Evolutionary conservation across 35 echinoderm and acorn worm species (phyloP).

Genomic region (Heliocidaris erythrogramma): DNA sequence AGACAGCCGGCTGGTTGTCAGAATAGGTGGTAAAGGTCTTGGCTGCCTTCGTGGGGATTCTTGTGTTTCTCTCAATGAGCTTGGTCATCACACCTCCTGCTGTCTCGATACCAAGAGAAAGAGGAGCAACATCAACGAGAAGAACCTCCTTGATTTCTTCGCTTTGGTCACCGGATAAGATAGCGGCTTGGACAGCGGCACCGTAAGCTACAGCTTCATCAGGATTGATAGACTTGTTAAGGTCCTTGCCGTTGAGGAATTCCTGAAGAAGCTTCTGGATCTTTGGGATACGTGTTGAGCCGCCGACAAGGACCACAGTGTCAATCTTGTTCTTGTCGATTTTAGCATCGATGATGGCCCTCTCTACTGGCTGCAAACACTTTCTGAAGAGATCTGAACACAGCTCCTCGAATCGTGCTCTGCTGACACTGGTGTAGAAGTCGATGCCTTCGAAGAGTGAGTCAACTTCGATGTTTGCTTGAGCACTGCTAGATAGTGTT

Average conservation of each 20-base stretch:
- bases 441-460: slow-evolving; percentile 71
- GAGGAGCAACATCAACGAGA: slow-evolving; percentile 48
- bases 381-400: slow-evolving; percentile 65
- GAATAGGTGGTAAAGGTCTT: slow-evolving; percentile 65
- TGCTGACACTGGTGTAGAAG: slow-evolving; percentile 57
- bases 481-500: slow-evolving; percentile 63
- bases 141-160: slow-evolving; percentile 77
- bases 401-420: slow-evolving; percentile 78
- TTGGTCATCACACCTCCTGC: slow-evolving; percentile 65
- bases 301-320: slow-evolving; percentile 78
- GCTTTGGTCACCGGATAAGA: slow-evolving; percentile 65
- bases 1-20: slow-evolving; percentile 58
- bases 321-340: slow-evolving; percentile 68
- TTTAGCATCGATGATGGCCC: slow-evolving; percentile 68
- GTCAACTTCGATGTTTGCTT: slow-evolving; percentile 77
- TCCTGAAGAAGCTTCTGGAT: slow-evolving; percentile 76
- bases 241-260: slow-evolving; percentile 65
- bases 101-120: slow-evolving; percentile 72
- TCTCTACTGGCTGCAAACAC: slow-evolving; percentile 73
- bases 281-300: slow-evolving; percentile 82
- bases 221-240: slow-evolving; percentile 66
- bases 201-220: slow-evolving; percentile 83
- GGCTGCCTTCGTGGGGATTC: slow-evolving; percentile 63
- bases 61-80: slow-evolving; percentile 61
- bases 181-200: slow-evolving; percentile 71